phyloP scores from a whole-genome alignment of 1,140 invertebrate species.

The Meteorus sp. region DNA sequence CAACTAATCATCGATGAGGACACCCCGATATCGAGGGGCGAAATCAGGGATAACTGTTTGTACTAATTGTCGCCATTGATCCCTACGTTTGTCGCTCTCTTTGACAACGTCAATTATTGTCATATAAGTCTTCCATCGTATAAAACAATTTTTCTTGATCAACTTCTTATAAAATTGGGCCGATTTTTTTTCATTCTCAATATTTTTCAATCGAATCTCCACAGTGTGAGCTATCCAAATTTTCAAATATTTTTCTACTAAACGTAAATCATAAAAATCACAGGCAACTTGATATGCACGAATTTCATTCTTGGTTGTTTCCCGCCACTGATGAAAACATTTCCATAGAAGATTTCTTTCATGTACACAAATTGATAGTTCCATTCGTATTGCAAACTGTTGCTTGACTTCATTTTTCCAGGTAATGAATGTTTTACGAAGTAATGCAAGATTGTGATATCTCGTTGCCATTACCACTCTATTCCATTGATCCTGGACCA shows the following conservation, averaged over 20 bases:
- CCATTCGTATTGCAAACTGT: constrained; percentile 27
- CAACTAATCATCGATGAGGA: constrained; percentile 41
- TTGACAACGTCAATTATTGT: constrained; percentile 39
- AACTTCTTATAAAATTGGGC: constrained; percentile 30
- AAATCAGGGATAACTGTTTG: constrained; percentile 50
- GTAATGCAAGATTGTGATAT: constrained; percentile 33
- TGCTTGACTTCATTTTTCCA: constrained; percentile 3
- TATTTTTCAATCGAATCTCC: constrained; percentile 22
- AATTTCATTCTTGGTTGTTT: constrained; percentile 26
- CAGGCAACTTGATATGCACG: constrained; percentile 43
- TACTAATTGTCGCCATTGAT: constrained; percentile 47
- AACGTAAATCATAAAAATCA: constrained; percentile 47
- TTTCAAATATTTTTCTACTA: constrained; percentile 36
- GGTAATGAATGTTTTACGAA: constrained; percentile 25
- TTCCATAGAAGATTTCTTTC: constrained; percentile 37
- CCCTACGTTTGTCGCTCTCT: constrained; percentile 45
- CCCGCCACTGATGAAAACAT: constrained; percentile 39
- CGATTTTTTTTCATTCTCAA: constrained; percentile 36
- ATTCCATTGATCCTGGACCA: constrained; percentile 38
- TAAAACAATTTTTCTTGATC: constrained; percentile 38
- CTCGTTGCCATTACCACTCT: constrained; percentile 34
- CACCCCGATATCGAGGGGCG: constrained; percentile 43
- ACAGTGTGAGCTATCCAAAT: constrained; percentile 32
- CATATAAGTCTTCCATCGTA: constrained; percentile 43
- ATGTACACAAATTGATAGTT: constrained; percentile 33